Conservation (phyloP, 2,113 vertebrate species). For the Trematomus loennbergii region DNA sequence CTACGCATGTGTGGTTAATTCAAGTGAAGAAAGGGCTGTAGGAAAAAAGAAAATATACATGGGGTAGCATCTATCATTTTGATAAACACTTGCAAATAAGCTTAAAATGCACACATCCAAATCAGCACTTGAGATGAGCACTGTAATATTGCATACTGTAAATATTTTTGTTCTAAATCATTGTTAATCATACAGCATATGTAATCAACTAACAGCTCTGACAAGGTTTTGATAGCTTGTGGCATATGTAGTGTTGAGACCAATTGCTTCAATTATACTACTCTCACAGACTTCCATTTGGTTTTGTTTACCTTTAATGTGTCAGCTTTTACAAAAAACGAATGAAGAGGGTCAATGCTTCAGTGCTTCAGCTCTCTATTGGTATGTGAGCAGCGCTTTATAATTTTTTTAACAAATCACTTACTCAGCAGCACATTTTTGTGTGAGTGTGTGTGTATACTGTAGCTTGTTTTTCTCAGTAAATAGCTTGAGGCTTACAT, state of each 20-base stretch:
- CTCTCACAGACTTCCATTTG: neutral
- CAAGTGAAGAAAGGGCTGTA: conserved; percentile 5
- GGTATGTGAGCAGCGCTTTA: conserved; percentile 2
- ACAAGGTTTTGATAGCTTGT: neutral
- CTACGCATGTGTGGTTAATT: conserved; percentile 54
- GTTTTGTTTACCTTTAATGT: neutral
- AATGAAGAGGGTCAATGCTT: neutral
- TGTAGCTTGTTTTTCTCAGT: neutral
- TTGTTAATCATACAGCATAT: neutral
- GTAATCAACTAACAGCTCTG: neutral
- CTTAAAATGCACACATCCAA: neutral
- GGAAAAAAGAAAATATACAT: neutral
- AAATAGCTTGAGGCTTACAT: neutral
- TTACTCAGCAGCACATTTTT: neutral
- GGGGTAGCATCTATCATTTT: neutral
- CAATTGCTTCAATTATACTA: too few relatives aligned
- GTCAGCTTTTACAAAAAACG: neutral
- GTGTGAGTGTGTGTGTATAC: neutral
- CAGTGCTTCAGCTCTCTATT: neutral
- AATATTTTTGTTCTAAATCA: neutral
- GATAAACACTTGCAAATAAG: neutral
- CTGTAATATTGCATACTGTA: neutral
- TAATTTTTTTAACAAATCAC: conserved; percentile 24
- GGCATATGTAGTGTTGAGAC: neutral
- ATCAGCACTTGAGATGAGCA: neutral